Evolutionary conservation across 2,113 vertebrate species (phyloP).

Genomic region (Chaetorhynchus papuensis): DNA sequence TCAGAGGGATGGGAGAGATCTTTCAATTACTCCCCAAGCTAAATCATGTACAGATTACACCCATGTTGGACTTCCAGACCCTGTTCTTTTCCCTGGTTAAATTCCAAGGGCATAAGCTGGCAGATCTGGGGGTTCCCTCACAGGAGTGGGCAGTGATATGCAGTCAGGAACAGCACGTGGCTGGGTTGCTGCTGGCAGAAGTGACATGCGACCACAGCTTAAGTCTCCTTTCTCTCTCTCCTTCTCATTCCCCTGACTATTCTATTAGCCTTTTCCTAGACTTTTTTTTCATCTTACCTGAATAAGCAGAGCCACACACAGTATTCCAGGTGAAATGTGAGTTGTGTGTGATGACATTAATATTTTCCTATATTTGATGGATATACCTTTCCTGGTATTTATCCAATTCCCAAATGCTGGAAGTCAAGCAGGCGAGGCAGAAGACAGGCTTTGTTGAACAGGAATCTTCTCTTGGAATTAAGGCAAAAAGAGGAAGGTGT

Average conservation of each 20-base stretch:
- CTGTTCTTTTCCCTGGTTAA: not conserved
- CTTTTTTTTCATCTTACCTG: not conserved
- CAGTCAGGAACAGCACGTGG: fast-evolving
- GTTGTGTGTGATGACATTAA: not conserved
- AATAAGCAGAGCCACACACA: not conserved
- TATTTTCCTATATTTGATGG: not conserved
- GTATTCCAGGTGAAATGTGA: not conserved
- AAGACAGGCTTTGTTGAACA: not conserved
- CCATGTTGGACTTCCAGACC: not conserved
- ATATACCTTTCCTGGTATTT: not conserved
- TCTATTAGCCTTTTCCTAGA: not conserved
- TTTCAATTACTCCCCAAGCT: not conserved
- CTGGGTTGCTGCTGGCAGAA: not conserved
- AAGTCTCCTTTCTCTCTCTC: not conserved
- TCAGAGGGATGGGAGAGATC: not conserved
- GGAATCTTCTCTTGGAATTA: not conserved
- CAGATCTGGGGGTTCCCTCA: not conserved
- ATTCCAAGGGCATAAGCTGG: not conserved
- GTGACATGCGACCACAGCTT: fast-evolving
- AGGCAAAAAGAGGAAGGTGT: not conserved
- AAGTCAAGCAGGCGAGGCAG: not conserved
- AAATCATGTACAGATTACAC: not conserved
- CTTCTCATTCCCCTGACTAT: not conserved
- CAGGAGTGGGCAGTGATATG: not conserved
- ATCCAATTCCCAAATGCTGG: not conserved